phyloP scores from a whole-genome alignment of 2,888 invertebrate species.

The Hofmannophila pseudospretella region DNA sequence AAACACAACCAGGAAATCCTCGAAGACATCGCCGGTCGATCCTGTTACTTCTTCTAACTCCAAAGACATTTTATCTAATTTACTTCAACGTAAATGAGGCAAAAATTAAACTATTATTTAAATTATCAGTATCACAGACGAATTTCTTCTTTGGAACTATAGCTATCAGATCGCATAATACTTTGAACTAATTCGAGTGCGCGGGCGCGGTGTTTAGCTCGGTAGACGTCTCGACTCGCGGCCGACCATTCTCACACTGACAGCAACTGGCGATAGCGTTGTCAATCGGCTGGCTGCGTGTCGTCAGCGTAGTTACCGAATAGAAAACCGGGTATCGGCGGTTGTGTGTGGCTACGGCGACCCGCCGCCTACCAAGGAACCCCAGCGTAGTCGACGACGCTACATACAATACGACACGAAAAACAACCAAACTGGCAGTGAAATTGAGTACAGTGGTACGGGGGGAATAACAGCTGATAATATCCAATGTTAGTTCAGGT shows the following conservation, averaged over 20 bases:
- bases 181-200: constrained; percentile 45
- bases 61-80: constrained; percentile 76
- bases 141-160: constrained; percentile 60
- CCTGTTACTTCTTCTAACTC: constrained; percentile 81
- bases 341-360: constrained; percentile 31
- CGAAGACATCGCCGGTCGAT: constrained; percentile 83
- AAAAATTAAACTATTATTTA: constrained; percentile 34
- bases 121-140: constrained; percentile 59
- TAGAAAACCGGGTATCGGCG: constrained; percentile 46
- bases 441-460: constrained; percentile 22
- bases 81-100: constrained; percentile 23
- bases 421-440: constrained; percentile 3
- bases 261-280: constrained; percentile 4
- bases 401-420: constrained; percentile 25
- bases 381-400: constrained; percentile 19
- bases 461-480: constrained; percentile 44
- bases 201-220: constrained; percentile 26
- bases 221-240: constrained; percentile 35
- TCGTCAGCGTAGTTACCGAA: constrained; percentile 34
- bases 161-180: constrained; percentile 54
- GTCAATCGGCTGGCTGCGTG: constrained; percentile 17
- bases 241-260: constrained; percentile 52
- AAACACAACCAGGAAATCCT: constrained; percentile 84
- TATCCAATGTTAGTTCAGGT: constrained; percentile 33
- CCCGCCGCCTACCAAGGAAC: constrained; percentile 23